These are phyloP conservation scores for Vulpes vulpes DNA, from an alignment of 2,113 vertebrate genomes.

Conservation along the genomic window DNA sequence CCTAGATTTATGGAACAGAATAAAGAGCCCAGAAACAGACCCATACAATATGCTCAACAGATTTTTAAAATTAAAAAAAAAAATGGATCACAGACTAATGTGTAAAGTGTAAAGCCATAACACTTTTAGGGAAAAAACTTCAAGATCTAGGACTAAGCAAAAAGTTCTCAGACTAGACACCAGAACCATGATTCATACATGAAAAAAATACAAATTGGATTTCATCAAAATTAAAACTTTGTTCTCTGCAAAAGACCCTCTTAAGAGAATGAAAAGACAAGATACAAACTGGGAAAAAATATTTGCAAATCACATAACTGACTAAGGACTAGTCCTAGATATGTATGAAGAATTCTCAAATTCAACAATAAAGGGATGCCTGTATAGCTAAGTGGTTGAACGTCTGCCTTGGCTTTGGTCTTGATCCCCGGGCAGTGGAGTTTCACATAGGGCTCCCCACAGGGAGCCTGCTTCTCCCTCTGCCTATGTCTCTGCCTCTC, in stretches of 20 bases:
- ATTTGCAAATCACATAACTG: background rate
- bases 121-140: background rate
- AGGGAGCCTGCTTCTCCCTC: too few species aligned
- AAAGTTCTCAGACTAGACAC: background rate
- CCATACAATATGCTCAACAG: background rate
- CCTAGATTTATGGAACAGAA: background rate
- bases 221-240: background rate
- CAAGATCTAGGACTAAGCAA: background rate
- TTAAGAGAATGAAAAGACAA: background rate
- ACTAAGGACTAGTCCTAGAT: background rate
- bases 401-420: too few species aligned
- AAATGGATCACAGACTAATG: background rate
- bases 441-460: too few species aligned
- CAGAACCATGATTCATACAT: background rate
- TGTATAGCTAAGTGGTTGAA: too few species aligned
- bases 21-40: background rate
- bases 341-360: background rate
- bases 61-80: background rate
- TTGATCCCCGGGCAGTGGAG: too few species aligned
- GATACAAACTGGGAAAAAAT: background rate
- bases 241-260: background rate
- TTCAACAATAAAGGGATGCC: background rate
- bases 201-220: background rate
- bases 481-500: too few species aligned
- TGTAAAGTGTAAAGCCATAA: background rate